Evolutionary conservation across 2,888 invertebrate genomes (phyloP).

Genomic region (Anodontia alba): DNA sequence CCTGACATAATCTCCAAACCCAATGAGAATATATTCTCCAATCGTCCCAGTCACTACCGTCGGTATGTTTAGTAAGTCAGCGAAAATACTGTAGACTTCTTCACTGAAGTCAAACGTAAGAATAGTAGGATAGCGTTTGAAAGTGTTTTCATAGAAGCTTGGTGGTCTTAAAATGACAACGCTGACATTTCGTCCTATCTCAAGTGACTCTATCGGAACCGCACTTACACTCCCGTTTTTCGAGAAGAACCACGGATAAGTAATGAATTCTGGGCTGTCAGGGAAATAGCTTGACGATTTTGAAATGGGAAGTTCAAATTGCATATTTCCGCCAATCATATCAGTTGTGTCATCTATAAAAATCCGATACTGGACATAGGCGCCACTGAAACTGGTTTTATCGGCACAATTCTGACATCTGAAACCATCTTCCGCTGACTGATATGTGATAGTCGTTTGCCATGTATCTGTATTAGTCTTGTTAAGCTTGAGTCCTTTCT

Average conservation of each 20-base stretch:
- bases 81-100: background rate
- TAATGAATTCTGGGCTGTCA: background rate
- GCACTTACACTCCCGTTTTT: background rate
- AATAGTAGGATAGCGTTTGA: constrained; percentile 29
- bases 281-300: constrained; percentile 26
- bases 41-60: background rate
- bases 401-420: constrained; percentile 23
- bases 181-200: constrained; percentile 14
- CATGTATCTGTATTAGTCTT: constrained; percentile 30
- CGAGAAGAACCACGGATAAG: constrained; percentile 36
- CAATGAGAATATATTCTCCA: constrained; percentile 19
- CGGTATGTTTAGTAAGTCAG: background rate
- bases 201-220: constrained; percentile 3
- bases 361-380: constrained; percentile 28
- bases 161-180: constrained; percentile 30
- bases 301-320: constrained; percentile 22
- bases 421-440: constrained; percentile 18
- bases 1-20: constrained; percentile 25
- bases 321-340: constrained; percentile 45
- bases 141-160: constrained; percentile 40
- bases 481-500: constrained; percentile 16
- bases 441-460: constrained; percentile 21
- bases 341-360: constrained; percentile 25
- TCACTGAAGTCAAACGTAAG: constrained; percentile 13
- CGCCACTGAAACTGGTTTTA: background rate